These are phyloP conservation scores for Ceyx cyanopectus DNA, from an alignment of 2,113 vertebrate genomes.

Conservation along the genomic window DNA sequence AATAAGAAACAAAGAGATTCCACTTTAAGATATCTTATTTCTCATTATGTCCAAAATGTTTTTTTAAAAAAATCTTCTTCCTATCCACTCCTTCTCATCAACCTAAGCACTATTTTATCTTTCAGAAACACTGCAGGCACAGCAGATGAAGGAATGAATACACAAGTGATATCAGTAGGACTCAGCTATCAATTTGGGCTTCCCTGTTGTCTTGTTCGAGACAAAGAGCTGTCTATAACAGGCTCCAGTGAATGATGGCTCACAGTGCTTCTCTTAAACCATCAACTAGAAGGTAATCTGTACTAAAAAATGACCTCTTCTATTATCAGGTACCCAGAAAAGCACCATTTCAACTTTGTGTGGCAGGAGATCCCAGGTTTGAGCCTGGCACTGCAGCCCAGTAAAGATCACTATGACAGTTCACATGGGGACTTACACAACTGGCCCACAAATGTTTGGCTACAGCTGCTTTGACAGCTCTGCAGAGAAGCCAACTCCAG, in stretches of 20 bases:
- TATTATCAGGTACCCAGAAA: constrained; percentile 29
- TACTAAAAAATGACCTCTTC: constrained; percentile 51
- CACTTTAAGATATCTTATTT: background rate
- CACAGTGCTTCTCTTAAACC: constrained; percentile 22
- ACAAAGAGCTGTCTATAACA: constrained; percentile 34
- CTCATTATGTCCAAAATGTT: background rate
- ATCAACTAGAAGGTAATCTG: background rate
- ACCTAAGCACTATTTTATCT: constrained; percentile 19
- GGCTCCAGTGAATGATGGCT: constrained; percentile 9
- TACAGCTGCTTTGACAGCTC: background rate
- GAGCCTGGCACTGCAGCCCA: background rate
- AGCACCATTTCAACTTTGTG: constrained; percentile 13
- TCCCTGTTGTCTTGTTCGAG: constrained; percentile 26
- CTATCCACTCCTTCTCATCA: background rate
- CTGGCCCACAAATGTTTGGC: background rate
- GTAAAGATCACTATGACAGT: background rate
- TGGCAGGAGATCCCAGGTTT: constrained; percentile 26
- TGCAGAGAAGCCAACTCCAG: background rate
- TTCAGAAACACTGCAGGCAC: constrained; percentile 42
- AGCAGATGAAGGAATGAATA: background rate
- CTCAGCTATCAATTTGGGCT: constrained; percentile 53
- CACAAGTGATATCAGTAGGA: background rate
- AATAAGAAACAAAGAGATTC: constrained; percentile 23
- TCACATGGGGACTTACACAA: background rate
- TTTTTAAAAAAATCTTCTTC: background rate